Base-by-base conservation (phyloP, 23 tunicate species). In the Trididemnum miniatum region DNA sequence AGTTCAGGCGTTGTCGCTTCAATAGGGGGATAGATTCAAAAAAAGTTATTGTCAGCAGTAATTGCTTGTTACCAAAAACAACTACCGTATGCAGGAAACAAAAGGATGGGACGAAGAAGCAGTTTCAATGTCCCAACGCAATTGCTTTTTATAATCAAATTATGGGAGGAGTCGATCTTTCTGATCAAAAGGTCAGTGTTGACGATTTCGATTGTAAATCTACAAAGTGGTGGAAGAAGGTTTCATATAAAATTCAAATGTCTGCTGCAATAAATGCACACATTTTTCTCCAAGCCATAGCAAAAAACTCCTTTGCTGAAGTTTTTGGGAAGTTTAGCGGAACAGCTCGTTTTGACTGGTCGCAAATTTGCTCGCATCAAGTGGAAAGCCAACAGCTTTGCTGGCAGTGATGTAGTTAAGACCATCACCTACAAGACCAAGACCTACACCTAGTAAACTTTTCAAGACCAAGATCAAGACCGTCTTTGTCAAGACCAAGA, bases 11-110 rank as follows among this genome's bases (percentile, higher is more conserved):
- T 36, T 74, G 62, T 74, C 38, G 59, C 62, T 49, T 40, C 31
- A 49, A 74, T n/a, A n/a, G 80, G 24, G 36, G 80, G 80, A 74
- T 74, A 28, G 80, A 74, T 74, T 74, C 80, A 20, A 74, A 74
- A 74, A 63, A 74, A 49, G 80, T 74, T 25, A 15, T 74, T 24
- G 62, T 74, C 38, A 40, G 36, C 62, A 74, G 80, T 63, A 74
- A 74, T 49, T 74, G 80, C 62, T 49, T 30, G 15, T 40, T 18
- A 40, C 31, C 31, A 23, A 63, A 74, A 74, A 74, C 62, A 24
- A 67, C 75, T 67, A 30, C 75, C 75, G 32, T 67, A 31, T 3
- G 38, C 38, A 67, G 75, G 38, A 67, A 67, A 67, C 75, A 67
- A 67, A 49, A 74, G 32, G 62, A 74, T 49, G 80, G 80, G 23